Conservation (phyloP, 2,797 vertebrate species). For the Malurus splendens region DNA sequence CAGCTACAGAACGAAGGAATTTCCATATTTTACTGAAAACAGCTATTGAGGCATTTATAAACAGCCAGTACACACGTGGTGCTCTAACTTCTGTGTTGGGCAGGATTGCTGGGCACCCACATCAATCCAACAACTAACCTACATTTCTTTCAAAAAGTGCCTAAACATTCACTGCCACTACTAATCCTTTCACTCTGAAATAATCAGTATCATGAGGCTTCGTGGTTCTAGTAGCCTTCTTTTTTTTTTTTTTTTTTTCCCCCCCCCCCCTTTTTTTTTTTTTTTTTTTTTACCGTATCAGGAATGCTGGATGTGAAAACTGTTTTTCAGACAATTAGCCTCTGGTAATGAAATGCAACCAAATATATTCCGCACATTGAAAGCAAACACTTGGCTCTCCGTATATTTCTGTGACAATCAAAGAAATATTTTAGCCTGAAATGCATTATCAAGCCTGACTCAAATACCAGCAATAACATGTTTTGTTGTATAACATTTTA, state of each 20-base stretch:
- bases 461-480: constrained; percentile 71
- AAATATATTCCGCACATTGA: constrained; percentile 45
- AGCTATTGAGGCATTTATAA: constrained; percentile 48
- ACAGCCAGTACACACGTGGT: background rate
- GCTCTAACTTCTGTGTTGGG: background rate
- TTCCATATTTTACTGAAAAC: constrained; percentile 61
- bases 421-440: constrained; percentile 73
- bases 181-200: constrained; percentile 59
- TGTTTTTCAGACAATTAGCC: constrained; percentile 65
- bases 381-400: constrained; percentile 58
- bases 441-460: constrained; percentile 72
- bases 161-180: constrained; percentile 14
- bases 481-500: constrained; percentile 72
- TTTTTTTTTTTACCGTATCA: background rate
- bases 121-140: constrained; percentile 16
- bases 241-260: background rate
- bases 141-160: constrained; percentile 35
- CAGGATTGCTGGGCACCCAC: constrained; percentile 5
- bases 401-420: constrained; percentile 70
- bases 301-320: constrained; percentile 57
- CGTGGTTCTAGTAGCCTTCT: background rate
- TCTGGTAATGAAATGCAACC: constrained; percentile 65
- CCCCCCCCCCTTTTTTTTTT: background rate
- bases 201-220: constrained; percentile 16
- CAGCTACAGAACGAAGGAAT: constrained; percentile 58